Evolutionary conservation across 2,888 invertebrate genomes (phyloP).

Genomic region (Camptogramma bilineatum): DNA sequence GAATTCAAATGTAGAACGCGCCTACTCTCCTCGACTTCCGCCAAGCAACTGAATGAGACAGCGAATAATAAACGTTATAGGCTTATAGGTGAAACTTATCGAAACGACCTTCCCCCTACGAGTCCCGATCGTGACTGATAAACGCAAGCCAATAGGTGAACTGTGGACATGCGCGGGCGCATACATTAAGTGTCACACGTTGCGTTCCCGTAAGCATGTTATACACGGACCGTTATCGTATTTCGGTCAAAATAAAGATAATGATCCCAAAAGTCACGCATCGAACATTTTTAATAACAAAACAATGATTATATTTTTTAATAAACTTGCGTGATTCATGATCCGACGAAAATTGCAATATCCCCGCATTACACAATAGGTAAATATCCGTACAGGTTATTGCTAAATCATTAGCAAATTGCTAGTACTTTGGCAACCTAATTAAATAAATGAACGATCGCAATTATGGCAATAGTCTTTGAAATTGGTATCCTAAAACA

Average conservation of each 20-base stretch:
- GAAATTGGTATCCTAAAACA: slow-evolving; percentile 8
- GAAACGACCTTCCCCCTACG: slow-evolving; percentile 21
- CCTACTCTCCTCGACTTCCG: slow-evolving; percentile 39
- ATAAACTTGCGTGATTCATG: not conserved
- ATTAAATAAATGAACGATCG: not conserved
- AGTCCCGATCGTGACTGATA: slow-evolving; percentile 53
- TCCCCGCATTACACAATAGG: slow-evolving; percentile 9
- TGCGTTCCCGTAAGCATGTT: slow-evolving; percentile 52
- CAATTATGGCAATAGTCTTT: slow-evolving; percentile 1
- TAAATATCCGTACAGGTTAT: slow-evolving; percentile 13
- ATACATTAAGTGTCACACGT: slow-evolving; percentile 43
- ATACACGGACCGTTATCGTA: slow-evolving; percentile 61
- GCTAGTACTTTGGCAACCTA: not conserved
- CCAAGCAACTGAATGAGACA: slow-evolving; percentile 43
- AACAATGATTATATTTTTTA: slow-evolving; percentile 5
- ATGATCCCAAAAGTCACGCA: slow-evolving; percentile 36
- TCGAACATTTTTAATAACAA: slow-evolving; percentile 14
- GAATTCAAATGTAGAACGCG: slow-evolving; percentile 32
- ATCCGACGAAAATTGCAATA: slow-evolving; percentile 9
- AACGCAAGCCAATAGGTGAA: slow-evolving; percentile 44
- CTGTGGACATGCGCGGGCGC: slow-evolving; percentile 52
- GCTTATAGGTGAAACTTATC: slow-evolving; percentile 12
- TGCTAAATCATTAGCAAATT: slow-evolving; percentile 8
- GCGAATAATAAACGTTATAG: slow-evolving; percentile 21
- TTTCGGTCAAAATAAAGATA: slow-evolving; percentile 35